phyloP scores from a whole-genome alignment of 1,140 invertebrate species.

The Papilio helenus region DNA sequence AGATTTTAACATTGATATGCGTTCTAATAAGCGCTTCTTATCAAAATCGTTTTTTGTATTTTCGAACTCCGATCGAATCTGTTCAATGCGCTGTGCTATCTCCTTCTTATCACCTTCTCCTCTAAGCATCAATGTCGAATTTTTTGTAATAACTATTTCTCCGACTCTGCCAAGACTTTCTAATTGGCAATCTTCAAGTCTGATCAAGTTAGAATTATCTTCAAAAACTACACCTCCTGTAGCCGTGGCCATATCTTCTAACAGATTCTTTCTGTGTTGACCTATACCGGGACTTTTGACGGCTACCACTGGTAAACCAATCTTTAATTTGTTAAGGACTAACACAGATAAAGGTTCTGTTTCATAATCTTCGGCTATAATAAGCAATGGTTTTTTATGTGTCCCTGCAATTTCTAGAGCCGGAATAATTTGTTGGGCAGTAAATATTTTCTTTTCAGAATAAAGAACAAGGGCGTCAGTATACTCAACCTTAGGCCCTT shows the following conservation, averaged over 20 bases:
- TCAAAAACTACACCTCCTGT: slow-evolving; percentile 99
- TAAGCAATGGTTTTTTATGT: slow-evolving; percentile 97
- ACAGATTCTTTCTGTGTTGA: slow-evolving; percentile 98
- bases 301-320: slow-evolving; percentile 98
- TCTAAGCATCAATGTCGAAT: slow-evolving; percentile 97
- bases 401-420: slow-evolving; percentile 98
- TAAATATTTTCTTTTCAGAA: slow-evolving; percentile 99
- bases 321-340: slow-evolving; percentile 98
- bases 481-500: slow-evolving; percentile 99
- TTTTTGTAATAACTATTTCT: slow-evolving; percentile 98
- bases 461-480: slow-evolving; percentile 98
- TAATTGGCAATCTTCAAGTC: slow-evolving; percentile 96
- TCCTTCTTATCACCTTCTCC: slow-evolving; percentile 94
- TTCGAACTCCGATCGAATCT: slow-evolving; percentile 97
- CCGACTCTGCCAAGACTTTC: slow-evolving; percentile 96
- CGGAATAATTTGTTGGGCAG: slow-evolving; percentile 98
- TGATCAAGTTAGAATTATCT: slow-evolving; percentile 97
- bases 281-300: slow-evolving; percentile 99
- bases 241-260: slow-evolving; percentile 98
- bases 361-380: slow-evolving; percentile 99
- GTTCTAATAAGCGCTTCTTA: slow-evolving; percentile 99
- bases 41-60: slow-evolving; percentile 99
- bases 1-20: slow-evolving; percentile 96
- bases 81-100: slow-evolving; percentile 93
- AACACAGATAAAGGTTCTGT: slow-evolving; percentile 98